Base-by-base conservation (phyloP, 2,113 vertebrate genomes). In the Noturus placidus region DNA sequence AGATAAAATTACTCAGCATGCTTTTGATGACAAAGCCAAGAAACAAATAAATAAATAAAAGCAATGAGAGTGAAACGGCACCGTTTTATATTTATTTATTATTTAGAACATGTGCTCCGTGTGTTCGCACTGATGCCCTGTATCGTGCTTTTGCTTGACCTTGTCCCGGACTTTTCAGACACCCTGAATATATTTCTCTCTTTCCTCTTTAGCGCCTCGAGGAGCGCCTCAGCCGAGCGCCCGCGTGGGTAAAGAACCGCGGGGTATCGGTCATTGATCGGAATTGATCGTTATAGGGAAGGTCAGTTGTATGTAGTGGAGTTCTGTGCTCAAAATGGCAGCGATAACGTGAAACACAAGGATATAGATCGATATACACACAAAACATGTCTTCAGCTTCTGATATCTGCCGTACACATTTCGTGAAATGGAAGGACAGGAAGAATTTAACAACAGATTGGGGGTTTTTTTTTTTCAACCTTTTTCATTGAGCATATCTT, bases 401-500 rank as follows among this genome's bases (percentile, higher is more conserved):
- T 10, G 27, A 22, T 13, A 57, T 57, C 52, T 50, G 42, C 46
- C 14, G 27, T 54, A 82, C 5, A 19, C 79, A 22, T 61, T 42
- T 61, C 4, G 0, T 61, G 33, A 38, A 42, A 57, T 17, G 19
- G 13, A 83, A 30, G 54, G 56, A 50, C 8, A 33, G 42, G 42
- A 46, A 46, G 4, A 33, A 54, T 46, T 0, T 5, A 38, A 38
- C 38, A 46, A 46, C 7, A 6, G 42, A 46, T 46, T 46, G 42
- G 42, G 42, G 42, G 5, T 46, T 6, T 4, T 5, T 46, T 78
- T 77, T 52, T 80, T 78, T 79, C 13, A 79, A 81, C 77, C 79
- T 50, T 82, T 81, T 59, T 57, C 79, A 15, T 61, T 20, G 4
- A 56, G 83, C 83, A 84, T 27, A 56, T 84, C 50, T 70, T 70